A percentile compares a stretch with the other conserved stretches of the same genome.
Conservation (phyloP, 2,797 vertebrate species). For the Sylvilagus floridanus region DNA sequence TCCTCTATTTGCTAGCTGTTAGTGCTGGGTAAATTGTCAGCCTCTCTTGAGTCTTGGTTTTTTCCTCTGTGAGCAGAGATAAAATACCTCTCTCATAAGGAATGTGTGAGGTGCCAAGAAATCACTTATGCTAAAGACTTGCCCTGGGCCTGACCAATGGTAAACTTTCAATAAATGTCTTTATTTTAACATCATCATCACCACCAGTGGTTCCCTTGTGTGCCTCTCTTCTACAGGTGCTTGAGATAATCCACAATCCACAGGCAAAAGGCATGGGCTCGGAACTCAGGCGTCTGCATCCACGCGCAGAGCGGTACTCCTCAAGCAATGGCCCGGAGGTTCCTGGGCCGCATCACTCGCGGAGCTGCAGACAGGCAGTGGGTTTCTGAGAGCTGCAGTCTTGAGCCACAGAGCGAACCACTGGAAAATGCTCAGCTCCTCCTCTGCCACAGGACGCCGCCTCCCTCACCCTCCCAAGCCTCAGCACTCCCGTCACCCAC, state of each 20-base stretch:
- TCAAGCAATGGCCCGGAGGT: neutral
- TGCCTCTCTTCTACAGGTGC: neutral
- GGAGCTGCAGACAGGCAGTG: neutral
- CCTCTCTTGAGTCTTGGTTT: neutral
- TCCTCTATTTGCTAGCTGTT: neutral
- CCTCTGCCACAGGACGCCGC: neutral
- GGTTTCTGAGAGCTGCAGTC: neutral
- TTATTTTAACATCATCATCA: neutral
- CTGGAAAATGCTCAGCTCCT: neutral
- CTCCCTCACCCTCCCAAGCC: neutral
- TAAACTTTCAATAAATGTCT: neutral
- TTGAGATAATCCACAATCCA: neutral
- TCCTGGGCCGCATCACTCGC: neutral
- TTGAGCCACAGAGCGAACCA: neutral
- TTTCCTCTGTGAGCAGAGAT: conserved; percentile 8
- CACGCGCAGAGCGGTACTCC: neutral
- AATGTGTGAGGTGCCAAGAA: neutral
- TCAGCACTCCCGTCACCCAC: neutral
- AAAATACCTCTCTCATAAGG: neutral
- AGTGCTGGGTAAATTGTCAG: neutral
- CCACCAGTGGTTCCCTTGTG: neutral
- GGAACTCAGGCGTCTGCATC: neutral
- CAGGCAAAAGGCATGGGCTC: neutral
- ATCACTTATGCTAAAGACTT: neutral
- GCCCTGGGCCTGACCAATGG: neutral